Evolutionary conservation across 2,888 invertebrate genomes (phyloP), one percentile per base, ranked within the genome.

Genomic region (Helleia helle): DNA sequence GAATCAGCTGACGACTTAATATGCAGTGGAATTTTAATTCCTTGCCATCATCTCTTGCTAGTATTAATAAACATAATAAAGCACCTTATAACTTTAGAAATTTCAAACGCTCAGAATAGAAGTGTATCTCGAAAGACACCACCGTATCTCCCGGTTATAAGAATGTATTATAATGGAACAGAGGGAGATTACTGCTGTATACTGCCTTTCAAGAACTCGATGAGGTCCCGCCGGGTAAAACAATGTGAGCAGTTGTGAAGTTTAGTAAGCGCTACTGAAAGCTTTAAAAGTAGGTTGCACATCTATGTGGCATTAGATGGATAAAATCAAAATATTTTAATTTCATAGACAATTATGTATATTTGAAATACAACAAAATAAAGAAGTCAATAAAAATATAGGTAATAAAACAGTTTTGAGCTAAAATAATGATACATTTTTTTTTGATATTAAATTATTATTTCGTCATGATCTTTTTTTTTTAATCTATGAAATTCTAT

Each of bases 191-290:
- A 47, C 53, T 55, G 52, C 58, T 60, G 62, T 63, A 58, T 63
- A 60, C 43, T 26, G 44, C 52, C 52, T 66, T 65, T 62, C 51
- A 43, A 50, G 63, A 66, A 65, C 53, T 47, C 55, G 55, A 61
- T 62, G 59, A 58, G 54, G 56, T 52, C 48, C 52, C 51, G 37
- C 47, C 46, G 56, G 51, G 40, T 40, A 14, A 57, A 51, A 58
- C 58, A 58, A 58, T 55, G 52, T 48, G 41, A 46, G 42, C 47
- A 42, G 48, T 52, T 50, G 49, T 48, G 47, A 43, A 43, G 49
- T 51, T 55, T 48, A 47, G 43, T 39, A 49, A 48, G 36, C 43
- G 44, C 51, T 47, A 49, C 44, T 47, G 49, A 44, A 51, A 52
- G 48, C 47, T 43, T 47, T 48, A 25, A 31, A 25, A 4, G 1